Percentiles rank a stretch among this genome's conserved stretches.
phyloP scores from a whole-genome alignment of 1,140 invertebrate species.

The Archegozetes longisetosus region DNA sequence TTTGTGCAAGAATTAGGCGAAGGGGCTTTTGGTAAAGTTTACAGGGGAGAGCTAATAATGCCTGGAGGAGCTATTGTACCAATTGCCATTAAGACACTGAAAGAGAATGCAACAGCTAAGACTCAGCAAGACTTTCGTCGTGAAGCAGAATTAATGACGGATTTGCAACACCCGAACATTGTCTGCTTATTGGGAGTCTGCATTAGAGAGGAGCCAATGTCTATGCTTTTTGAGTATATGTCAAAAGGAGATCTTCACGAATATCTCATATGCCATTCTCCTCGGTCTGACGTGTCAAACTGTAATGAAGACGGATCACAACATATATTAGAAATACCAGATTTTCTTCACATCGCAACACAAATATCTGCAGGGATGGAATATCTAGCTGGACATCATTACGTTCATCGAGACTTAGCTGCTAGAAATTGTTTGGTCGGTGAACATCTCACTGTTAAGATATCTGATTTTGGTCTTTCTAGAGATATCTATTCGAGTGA shows the following conservation, averaged over 20 bases:
- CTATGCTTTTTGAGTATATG: conserved; percentile 93
- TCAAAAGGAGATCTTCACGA: conserved; percentile 83
- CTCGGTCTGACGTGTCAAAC: background rate
- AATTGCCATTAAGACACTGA: conserved; percentile 36
- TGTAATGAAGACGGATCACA: conserved; percentile 29
- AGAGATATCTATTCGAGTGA: conserved; percentile 73
- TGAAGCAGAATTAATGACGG: conserved; percentile 91
- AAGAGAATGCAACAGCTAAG: conserved; percentile 74
- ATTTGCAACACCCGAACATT: conserved; percentile 92
- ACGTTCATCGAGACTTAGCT: conserved; percentile 89
- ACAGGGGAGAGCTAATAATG: conserved; percentile 62
- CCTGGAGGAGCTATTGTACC: conserved; percentile 32
- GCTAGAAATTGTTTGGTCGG: conserved; percentile 91
- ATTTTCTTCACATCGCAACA: conserved; percentile 73
- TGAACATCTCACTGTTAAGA: conserved; percentile 80
- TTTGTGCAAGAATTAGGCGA: conserved; percentile 89
- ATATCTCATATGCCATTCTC: conserved; percentile 41
- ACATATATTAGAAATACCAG: conserved; percentile 47
- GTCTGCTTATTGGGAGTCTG: conserved; percentile 80
- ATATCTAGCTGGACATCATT: conserved; percentile 82
- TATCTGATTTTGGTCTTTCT: conserved; percentile 82
- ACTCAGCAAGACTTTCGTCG: conserved; percentile 89
- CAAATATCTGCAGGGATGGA: conserved; percentile 94
- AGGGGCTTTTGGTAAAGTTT: conserved; percentile 91
- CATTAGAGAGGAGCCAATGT: conserved; percentile 77